A percentile compares a stretch with the other conserved stretches of the same genome.
phyloP scores from a whole-genome alignment of 2,113 vertebrate genomes.

The Calidris pygmaea region DNA sequence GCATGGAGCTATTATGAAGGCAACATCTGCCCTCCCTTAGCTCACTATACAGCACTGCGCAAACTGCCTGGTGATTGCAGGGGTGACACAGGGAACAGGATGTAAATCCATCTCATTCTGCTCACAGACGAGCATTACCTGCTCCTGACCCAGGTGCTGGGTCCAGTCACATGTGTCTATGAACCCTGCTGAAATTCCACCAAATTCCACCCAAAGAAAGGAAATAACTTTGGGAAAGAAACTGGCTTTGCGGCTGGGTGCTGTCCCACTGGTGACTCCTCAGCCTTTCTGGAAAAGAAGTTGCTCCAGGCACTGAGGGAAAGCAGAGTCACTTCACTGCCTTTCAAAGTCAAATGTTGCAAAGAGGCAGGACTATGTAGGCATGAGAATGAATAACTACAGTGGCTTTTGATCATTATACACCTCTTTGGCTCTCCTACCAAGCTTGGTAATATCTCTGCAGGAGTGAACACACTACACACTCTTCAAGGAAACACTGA shows the following conservation, averaged over 20 bases:
- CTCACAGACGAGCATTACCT: neutral
- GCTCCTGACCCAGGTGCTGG: neutral
- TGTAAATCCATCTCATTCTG: neutral
- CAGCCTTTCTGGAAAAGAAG: neutral
- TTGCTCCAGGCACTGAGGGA: neutral
- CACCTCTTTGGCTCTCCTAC: neutral
- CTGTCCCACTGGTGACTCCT: neutral
- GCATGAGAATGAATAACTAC: neutral
- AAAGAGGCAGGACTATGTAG: neutral
- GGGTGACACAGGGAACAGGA: neutral
- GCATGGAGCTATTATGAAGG: neutral
- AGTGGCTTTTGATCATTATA: neutral
- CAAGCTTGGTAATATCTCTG: neutral
- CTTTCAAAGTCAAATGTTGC: neutral
- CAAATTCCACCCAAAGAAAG: neutral
- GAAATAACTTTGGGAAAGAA: neutral
- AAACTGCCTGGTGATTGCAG: neutral
- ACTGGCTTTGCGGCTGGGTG: accelerated
- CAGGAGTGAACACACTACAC: accelerated
- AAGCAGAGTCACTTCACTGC: neutral
- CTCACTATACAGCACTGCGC: neutral
- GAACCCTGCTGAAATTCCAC: neutral
- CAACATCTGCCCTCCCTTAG: neutral
- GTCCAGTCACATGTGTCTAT: accelerated
- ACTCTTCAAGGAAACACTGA: neutral